Conservation (phyloP, 2,888 invertebrate genomes). For the Ormia ochracea region DNA sequence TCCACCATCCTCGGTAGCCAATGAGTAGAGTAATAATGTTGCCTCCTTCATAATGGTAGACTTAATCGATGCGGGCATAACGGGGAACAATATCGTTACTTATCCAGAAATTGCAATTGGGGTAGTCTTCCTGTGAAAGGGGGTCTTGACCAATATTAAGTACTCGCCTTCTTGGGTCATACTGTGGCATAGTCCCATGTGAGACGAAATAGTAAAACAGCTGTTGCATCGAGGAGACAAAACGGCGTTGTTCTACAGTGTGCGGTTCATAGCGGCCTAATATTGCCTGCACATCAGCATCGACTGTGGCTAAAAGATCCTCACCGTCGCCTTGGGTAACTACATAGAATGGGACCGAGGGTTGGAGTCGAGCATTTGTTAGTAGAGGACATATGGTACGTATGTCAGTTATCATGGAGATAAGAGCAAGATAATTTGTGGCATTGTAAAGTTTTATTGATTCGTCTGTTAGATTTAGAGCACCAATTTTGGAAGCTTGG, state of each 20-base stretch:
- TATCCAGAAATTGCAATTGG: constrained; percentile 88
- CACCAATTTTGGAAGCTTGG: constrained; percentile 79
- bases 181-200: constrained; percentile 84
- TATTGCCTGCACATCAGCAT: constrained; percentile 87
- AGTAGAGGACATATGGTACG: constrained; percentile 88
- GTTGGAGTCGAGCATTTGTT: constrained; percentile 81
- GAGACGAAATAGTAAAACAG: constrained; percentile 89
- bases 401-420: constrained; percentile 86
- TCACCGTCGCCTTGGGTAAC: constrained; percentile 80
- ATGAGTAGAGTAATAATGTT: neutral
- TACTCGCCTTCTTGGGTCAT: constrained; percentile 79
- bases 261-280: constrained; percentile 85
- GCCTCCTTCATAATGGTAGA: neutral
- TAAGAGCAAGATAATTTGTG: constrained; percentile 83
- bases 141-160: constrained; percentile 85
- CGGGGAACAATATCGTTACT: constrained; percentile 84
- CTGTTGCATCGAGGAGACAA: constrained; percentile 87
- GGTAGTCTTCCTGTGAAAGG: constrained; percentile 81
- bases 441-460: constrained; percentile 83
- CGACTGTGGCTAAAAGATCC: constrained; percentile 79
- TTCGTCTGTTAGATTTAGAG: constrained; percentile 80
- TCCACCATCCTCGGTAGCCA: constrained; percentile 20
- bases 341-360: constrained; percentile 84
- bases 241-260: constrained; percentile 85
- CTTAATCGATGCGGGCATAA: constrained; percentile 86